A percentile compares a stretch with the other conserved stretches of the same genome.
Evolutionary conservation across 2,888 invertebrate genomes (phyloP).

Genomic region (Nematopogon swammerdamellus): DNA sequence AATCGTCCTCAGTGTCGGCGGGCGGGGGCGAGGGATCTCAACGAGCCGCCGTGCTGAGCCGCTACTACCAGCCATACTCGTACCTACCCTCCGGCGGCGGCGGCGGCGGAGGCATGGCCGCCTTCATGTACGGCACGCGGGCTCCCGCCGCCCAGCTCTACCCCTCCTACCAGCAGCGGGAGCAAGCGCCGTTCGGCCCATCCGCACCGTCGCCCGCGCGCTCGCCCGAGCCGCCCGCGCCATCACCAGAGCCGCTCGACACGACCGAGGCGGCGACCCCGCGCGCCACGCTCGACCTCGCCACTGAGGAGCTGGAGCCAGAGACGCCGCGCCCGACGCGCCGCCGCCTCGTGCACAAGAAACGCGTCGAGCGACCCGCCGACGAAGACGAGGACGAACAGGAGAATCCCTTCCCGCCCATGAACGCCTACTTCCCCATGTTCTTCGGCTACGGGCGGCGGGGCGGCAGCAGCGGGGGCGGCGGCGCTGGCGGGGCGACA

Average conservation of each 20-base stretch:
- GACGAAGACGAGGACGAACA: slow-evolving; percentile 36
- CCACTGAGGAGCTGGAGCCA: slow-evolving; percentile 35
- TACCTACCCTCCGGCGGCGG: slow-evolving; percentile 25
- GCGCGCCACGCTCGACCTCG: slow-evolving; percentile 28
- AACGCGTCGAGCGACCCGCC: slow-evolving; percentile 32
- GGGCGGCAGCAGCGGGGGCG: slow-evolving; percentile 25
- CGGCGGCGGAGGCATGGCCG: slow-evolving; percentile 30
- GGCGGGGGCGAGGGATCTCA: slow-evolving; percentile 33
- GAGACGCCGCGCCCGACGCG: slow-evolving; percentile 27
- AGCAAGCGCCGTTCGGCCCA: slow-evolving; percentile 11
- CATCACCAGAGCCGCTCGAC: slow-evolving; percentile 25
- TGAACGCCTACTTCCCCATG: slow-evolving; percentile 63
- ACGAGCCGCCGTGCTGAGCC: slow-evolving; percentile 41
- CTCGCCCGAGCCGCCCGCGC: slow-evolving; percentile 7
- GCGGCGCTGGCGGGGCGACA: slow-evolving; percentile 58
- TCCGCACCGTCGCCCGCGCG: not conserved
- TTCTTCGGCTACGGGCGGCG: slow-evolving; percentile 50
- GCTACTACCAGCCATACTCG: slow-evolving; percentile 46
- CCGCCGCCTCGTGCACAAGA: slow-evolving; percentile 30
- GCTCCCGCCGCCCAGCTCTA: slow-evolving; percentile 19
- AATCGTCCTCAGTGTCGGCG: slow-evolving; percentile 44
- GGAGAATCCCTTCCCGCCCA: slow-evolving; percentile 47
- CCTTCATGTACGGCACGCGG: slow-evolving; percentile 37
- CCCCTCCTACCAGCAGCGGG: slow-evolving; percentile 16
- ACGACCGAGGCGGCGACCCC: slow-evolving; percentile 36